These are phyloP conservation scores for Notodonta dromedarius DNA, from an alignment of 2,888 invertebrate species.

Conservation along the genomic window DNA sequence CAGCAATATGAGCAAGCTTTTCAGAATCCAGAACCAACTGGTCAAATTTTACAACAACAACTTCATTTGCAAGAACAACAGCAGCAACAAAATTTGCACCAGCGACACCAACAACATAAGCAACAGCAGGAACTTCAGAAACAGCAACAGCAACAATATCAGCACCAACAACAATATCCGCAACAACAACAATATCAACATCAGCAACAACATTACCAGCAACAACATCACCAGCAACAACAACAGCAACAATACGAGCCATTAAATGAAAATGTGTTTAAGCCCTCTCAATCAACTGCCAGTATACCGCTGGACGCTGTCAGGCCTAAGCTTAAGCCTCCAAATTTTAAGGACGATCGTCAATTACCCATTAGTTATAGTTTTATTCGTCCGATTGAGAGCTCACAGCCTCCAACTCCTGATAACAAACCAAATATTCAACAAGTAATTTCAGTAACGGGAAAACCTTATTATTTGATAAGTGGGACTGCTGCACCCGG, in stretches of 20 bases:
- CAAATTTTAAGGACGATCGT: slow-evolving; percentile 77
- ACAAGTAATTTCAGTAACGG: slow-evolving; percentile 54
- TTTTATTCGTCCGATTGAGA: slow-evolving; percentile 58
- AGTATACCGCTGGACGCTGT: slow-evolving; percentile 50
- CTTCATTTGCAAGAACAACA: not conserved
- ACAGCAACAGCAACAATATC: slow-evolving; percentile 11
- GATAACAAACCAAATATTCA: slow-evolving; percentile 47
- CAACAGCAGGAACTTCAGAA: slow-evolving; percentile 2
- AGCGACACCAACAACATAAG: not conserved
- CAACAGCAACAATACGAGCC: slow-evolving; percentile 46
- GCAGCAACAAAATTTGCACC: not conserved
- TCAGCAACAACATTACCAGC: not conserved
- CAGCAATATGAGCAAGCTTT: slow-evolving; percentile 44
- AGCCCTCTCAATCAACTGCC: slow-evolving; percentile 46
- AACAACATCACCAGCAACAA: slow-evolving; percentile 29
- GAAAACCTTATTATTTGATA: slow-evolving; percentile 60
- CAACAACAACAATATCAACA: slow-evolving; percentile 15
- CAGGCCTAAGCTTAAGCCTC: slow-evolving; percentile 67
- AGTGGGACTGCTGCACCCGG: slow-evolving; percentile 57
- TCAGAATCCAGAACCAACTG: slow-evolving; percentile 42
- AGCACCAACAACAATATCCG: not conserved
- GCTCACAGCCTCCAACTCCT: slow-evolving; percentile 34
- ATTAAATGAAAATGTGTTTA: slow-evolving; percentile 36
- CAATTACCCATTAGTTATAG: slow-evolving; percentile 73
- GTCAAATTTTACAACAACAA: slow-evolving; percentile 21